phyloP scores from a whole-genome alignment of 2,113 vertebrate genomes.

The Xiphophorus maculatus region DNA sequence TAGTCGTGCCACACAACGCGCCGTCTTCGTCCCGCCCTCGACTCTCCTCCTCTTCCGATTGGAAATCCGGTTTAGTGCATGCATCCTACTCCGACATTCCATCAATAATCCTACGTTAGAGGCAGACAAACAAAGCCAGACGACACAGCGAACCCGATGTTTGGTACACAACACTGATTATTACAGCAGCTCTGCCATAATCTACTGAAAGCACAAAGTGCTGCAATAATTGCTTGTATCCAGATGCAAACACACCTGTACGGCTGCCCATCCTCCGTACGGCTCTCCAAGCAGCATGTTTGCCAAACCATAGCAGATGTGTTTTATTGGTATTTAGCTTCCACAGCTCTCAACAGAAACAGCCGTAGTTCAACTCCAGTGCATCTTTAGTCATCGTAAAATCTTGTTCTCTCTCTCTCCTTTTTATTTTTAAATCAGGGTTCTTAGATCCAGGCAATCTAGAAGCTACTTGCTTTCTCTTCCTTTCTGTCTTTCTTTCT shows the following conservation, averaged over 20 bases:
- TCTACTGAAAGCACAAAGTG: conserved; percentile 65
- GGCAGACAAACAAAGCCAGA: conserved; percentile 38
- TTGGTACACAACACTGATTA: conserved; percentile 21
- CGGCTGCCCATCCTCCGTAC: conserved; percentile 53
- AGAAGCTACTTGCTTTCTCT: conserved; percentile 65
- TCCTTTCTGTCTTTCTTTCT: conserved; percentile 45
- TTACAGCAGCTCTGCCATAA: conserved; percentile 51
- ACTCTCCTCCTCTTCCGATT: conserved; percentile 46
- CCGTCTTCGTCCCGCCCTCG: conserved; percentile 49
- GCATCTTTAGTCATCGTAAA: conserved; percentile 29
- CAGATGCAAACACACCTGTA: conserved; percentile 21
- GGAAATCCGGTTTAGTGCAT: conserved; percentile 58
- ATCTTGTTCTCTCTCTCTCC: neutral
- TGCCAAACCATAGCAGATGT: conserved; percentile 47
- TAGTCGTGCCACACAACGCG: conserved; percentile 49
- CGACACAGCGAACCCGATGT: conserved; percentile 11
- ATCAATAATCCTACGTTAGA: conserved; percentile 47
- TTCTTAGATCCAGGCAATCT: conserved; percentile 62
- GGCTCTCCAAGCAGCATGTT: conserved; percentile 34
- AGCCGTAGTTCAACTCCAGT: conserved; percentile 34
- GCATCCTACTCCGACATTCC: conserved; percentile 48
- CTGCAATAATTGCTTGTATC: conserved; percentile 54
- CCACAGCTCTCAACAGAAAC: conserved; percentile 36
- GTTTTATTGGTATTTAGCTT: conserved; percentile 54
- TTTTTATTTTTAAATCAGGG: conserved; percentile 36